Base-by-base conservation (phyloP, 1,140 invertebrate species). In the Solenopsis invicta region DNA sequence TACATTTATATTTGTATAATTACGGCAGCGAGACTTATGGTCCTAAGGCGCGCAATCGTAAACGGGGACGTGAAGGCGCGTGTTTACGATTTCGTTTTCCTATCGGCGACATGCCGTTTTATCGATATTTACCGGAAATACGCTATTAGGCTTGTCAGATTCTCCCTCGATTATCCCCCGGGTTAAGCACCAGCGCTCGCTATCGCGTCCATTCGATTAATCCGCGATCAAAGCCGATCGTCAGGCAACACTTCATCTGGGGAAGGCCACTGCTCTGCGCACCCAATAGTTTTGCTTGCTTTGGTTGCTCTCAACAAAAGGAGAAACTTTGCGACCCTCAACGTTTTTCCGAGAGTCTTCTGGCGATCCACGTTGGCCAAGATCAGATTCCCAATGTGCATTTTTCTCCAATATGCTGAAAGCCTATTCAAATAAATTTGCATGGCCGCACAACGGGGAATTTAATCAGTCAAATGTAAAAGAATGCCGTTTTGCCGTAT, bases 81-180 rank as follows among this genome's bases (percentile, higher is more conserved):
- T 84, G 12, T 75, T 74, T 84, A 84, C 69, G 24, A 71, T 84
- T 75, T 84, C 80, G 54, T 75, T 84, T 29, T 48, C 34, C 41
- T 74, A n/a, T 75, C 45, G 45, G n/a, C n/a, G 67, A 24, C 21
- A 50, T 16, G 74, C 13, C 69, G 69, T 21, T 82, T 84, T 84
- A 75, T 84, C 62, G 37, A 41, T 21, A 37, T 24, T 84, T 84
- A 75, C 45, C 41, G 41, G 52, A n/a, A 82, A 59, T 48, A 41
- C 24, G 67, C 41, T 84, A 84, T 81, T 71, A 71, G 80, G 24
- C 54, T n/a, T 24, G 24, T 8, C 52, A 18, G 54, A n/a, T 34
- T 74, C 56, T 82, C 45, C 61, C 50, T 41, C 54, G 24, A 5
- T 21, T 66, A 56, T 81, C 34, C 12, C 66, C 12, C 66, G 18